Evolutionary conservation across 2,888 invertebrate genomes (phyloP).

Genomic region (Neocrepidodera transversa): DNA sequence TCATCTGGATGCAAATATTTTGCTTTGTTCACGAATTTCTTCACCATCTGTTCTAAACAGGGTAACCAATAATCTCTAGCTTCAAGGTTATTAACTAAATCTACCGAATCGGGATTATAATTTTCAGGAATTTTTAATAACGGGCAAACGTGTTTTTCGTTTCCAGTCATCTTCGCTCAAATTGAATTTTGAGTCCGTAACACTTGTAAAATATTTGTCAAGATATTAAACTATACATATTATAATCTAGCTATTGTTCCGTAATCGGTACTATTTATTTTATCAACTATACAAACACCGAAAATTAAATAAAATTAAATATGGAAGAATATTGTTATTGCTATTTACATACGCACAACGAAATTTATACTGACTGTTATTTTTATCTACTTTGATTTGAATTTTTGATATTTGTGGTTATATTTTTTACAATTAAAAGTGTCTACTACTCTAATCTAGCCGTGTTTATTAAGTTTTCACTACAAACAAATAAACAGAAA

Average conservation of each 20-base stretch:
- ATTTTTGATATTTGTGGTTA: background rate
- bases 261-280: background rate
- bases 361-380: background rate
- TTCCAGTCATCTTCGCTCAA: slow-evolving; percentile 31
- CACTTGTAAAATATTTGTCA: slow-evolving; percentile 4
- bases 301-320: background rate
- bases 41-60: slow-evolving; percentile 86
- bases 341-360: background rate
- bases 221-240: background rate
- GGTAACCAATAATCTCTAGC: slow-evolving; percentile 92
- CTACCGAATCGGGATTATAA: slow-evolving; percentile 92
- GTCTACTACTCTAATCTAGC: too few relatives aligned
- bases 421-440: background rate
- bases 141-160: slow-evolving; percentile 66
- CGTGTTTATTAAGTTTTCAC: too few relatives aligned
- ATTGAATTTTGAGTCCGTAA: background rate
- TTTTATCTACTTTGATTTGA: background rate
- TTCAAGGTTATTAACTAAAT: slow-evolving; percentile 83
- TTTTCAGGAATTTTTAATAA: slow-evolving; percentile 77
- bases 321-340: background rate
- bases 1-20: slow-evolving; percentile 78
- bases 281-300: background rate
- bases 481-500: too few relatives aligned
- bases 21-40: slow-evolving; percentile 85
- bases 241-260: background rate